These are phyloP conservation scores for Limanda limanda DNA, from an alignment of 2,113 vertebrate genomes.

Conservation along the genomic window DNA sequence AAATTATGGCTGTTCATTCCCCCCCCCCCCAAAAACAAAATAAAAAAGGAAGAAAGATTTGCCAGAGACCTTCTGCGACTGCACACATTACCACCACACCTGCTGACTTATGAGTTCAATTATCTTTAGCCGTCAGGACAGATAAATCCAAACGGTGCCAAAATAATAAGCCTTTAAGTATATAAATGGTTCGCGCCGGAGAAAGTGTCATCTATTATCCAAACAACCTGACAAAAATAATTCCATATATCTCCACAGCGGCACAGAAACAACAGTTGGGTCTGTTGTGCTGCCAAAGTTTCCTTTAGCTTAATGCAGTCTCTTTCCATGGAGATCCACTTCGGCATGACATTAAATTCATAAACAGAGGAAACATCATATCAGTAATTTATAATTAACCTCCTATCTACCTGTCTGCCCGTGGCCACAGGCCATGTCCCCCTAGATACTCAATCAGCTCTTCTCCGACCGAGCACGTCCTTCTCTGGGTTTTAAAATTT, in stretches of 20 bases:
- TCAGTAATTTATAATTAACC: constrained; percentile 60
- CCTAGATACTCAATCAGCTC: constrained; percentile 36
- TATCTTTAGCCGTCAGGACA: constrained; percentile 41
- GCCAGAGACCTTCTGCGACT: constrained; percentile 9
- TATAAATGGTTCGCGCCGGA: constrained; percentile 36
- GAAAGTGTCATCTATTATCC: constrained; percentile 45
- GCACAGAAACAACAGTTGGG: constrained; percentile 27
- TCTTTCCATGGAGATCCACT: constrained; percentile 54
- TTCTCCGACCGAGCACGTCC: constrained; percentile 26
- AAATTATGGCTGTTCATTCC: constrained; percentile 15
- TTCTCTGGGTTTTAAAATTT: constrained; percentile 33
- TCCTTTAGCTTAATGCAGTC: constrained; percentile 1
- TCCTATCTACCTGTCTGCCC: constrained; percentile 34
- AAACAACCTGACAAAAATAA: constrained; percentile 48
- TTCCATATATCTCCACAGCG: constrained; percentile 10
- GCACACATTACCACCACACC: constrained; percentile 5
- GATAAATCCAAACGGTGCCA: constrained; percentile 48
- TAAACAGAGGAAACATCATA: constrained; percentile 59
- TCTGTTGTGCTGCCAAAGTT: constrained; percentile 2
- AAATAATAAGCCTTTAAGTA: constrained; percentile 49
- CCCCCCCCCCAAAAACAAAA: not conserved
- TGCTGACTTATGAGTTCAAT: constrained; percentile 62
- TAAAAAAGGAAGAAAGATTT: constrained; percentile 10
- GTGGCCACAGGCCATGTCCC: constrained; percentile 45
- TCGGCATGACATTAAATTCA: constrained; percentile 56